These are phyloP conservation scores for Lepidonotus clava DNA, from an alignment of 2,888 invertebrate species.

Conservation along the genomic window DNA sequence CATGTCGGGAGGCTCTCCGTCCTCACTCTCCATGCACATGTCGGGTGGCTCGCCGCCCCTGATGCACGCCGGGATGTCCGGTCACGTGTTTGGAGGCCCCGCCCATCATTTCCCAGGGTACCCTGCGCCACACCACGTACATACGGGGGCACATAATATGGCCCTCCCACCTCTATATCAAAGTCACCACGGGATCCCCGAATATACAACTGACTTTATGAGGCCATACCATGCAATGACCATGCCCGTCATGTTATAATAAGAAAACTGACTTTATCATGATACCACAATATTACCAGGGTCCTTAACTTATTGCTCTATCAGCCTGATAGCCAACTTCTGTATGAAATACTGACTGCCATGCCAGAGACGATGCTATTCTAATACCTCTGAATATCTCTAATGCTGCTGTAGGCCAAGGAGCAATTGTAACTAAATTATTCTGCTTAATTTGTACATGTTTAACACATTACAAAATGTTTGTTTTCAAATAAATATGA, in stretches of 20 bases:
- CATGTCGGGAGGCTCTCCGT: too few relatives aligned
- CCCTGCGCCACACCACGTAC: background rate
- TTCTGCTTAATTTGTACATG: too few relatives aligned
- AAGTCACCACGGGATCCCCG: background rate
- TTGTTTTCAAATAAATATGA: too few relatives aligned
- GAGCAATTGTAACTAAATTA: too few relatives aligned
- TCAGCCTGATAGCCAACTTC: too few relatives aligned
- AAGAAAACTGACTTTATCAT: background rate
- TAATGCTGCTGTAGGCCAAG: too few relatives aligned
- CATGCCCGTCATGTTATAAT: constrained; percentile 23
- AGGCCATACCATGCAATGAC: background rate
- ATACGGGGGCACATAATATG: background rate
- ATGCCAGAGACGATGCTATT: too few relatives aligned
- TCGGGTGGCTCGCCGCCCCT: constrained; percentile 26
- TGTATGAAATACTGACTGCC: too few relatives aligned
- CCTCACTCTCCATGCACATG: background rate
- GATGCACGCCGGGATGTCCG: background rate
- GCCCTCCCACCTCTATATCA: background rate
- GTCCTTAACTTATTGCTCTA: constrained; percentile 8
- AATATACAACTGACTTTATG: background rate
- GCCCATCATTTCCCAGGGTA: background rate
- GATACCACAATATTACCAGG: background rate
- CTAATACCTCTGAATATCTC: too few relatives aligned
- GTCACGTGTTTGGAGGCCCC: background rate
- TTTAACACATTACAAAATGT: too few relatives aligned